A percentile compares a stretch with the other conserved stretches of the same genome.
Conservation (phyloP, 2,888 invertebrate species). For the Agrotis segetum region DNA sequence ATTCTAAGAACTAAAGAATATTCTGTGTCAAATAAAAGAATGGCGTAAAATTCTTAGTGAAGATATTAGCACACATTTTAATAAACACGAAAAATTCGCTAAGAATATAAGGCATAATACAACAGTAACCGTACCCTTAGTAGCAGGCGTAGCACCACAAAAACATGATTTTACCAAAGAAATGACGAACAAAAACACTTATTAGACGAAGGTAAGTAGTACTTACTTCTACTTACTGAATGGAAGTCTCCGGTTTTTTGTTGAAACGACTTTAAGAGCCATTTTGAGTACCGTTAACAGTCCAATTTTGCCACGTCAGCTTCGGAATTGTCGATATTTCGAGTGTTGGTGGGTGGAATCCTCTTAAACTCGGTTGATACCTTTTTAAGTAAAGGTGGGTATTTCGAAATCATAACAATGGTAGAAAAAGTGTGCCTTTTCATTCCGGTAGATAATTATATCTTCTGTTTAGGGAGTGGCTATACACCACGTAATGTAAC, state of each 20-base stretch:
- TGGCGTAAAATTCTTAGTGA: neutral
- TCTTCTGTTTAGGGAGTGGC: neutral
- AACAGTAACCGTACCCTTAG: neutral
- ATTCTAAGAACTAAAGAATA: neutral
- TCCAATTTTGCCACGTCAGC: constrained; percentile 58
- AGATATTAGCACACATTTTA: neutral
- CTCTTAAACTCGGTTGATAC: constrained; percentile 13
- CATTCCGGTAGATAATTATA: neutral
- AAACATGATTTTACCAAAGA: constrained; percentile 37
- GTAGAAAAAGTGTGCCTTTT: neutral
- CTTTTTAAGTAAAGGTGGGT: constrained; percentile 9
- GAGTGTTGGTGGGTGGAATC: constrained; percentile 51
- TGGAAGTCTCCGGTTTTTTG: constrained; percentile 56
- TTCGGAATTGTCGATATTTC: constrained; percentile 42
- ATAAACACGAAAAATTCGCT: constrained; percentile 10
- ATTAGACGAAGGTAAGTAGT: constrained; percentile 52
- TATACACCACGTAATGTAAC: too few relatives aligned
- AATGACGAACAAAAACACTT: constrained; percentile 52
- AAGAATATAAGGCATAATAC: constrained; percentile 2
- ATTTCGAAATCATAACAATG: constrained; percentile 36
- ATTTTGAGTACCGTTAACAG: constrained; percentile 54
- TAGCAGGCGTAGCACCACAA: constrained; percentile 17
- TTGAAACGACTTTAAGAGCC: constrained; percentile 53
- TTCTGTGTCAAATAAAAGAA: neutral
- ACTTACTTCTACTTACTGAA: constrained; percentile 43